Conservation (phyloP, 2,888 invertebrate genomes). For the Sipha maydis region DNA sequence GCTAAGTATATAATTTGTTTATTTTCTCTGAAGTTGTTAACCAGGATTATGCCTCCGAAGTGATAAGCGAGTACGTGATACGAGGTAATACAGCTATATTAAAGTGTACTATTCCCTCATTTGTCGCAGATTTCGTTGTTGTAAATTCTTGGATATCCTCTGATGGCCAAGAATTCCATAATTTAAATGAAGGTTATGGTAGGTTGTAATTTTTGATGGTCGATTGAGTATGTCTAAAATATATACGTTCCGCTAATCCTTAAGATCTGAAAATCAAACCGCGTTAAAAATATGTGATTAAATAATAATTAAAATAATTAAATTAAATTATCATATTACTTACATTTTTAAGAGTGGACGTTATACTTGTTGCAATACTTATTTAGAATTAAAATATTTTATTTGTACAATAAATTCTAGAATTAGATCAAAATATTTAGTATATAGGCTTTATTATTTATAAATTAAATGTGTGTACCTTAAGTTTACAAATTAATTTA, state of each 20-base stretch:
- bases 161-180: slow-evolving; percentile 70
- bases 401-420: too few relatives aligned
- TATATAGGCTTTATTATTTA: too few relatives aligned
- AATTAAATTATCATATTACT: too few relatives aligned
- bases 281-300: background rate
- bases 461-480: too few relatives aligned
- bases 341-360: too few relatives aligned
- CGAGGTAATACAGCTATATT: slow-evolving; percentile 78
- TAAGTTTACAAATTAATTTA: too few relatives aligned
- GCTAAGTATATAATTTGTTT: background rate
- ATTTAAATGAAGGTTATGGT: slow-evolving; percentile 70
- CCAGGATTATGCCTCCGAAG: slow-evolving; percentile 79
- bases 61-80: slow-evolving; percentile 79
- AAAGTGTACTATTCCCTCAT: slow-evolving; percentile 80
- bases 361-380: too few relatives aligned
- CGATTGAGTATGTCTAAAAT: background rate
- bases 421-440: too few relatives aligned
- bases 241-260: slow-evolving; percentile 3
- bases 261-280: background rate
- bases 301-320: background rate
- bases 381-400: too few relatives aligned
- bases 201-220: background rate
- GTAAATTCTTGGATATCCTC: slow-evolving; percentile 80
- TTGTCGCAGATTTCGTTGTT: slow-evolving; percentile 78
- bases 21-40: slow-evolving; percentile 73